Evolutionary conservation across 1,140 invertebrate species (phyloP), one percentile per base, ranked within the genome.

Genomic region (Lordiphosa clarofinis): DNA sequence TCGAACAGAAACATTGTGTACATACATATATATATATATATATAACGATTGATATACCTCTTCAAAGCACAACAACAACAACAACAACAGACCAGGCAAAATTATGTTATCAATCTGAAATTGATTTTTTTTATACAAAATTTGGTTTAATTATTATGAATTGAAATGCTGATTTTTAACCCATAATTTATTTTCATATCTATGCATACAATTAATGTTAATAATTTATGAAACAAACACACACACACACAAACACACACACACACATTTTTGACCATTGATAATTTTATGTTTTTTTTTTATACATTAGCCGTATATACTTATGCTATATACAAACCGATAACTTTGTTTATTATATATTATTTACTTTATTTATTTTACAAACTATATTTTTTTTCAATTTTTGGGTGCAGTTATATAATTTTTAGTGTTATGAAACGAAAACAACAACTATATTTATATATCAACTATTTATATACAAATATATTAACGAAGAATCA

Each of bases 201-300:
- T 50, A 68, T 53, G 58, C 39, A 71, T 53, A 59, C 64, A 75
- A 66, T 74, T 81, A 79, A 55, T 81, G 66, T 79, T 79, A 81
- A 79, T 79, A 79, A 79, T 79, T 79, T 79, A 79, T 79, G 66
- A 78, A 78, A 73, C 55, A 40, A 59, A 63, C 55, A 60, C 43
- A 65, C 38, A 53, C 12, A 57, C 40, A 67, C 11, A 70, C 13
- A 54, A 31, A 46, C 31, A 58, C 37, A 42, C 10, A 63, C 24
- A 62, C 44, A 57, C 31, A 66, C 33, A 64, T 35, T 55, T 24
- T 68, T 79, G 74, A 79, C 74, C 74, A 87, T 87, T 87, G 72
- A 87, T 84, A 87, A 69, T 79, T 87, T 73, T 86, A 81, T 86
- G 71, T 71, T 69, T 75, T 52, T 72, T 59, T 65, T 66, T 62